Conservation (phyloP, 2,113 vertebrate genomes). For the Glaucomys volans region DNA sequence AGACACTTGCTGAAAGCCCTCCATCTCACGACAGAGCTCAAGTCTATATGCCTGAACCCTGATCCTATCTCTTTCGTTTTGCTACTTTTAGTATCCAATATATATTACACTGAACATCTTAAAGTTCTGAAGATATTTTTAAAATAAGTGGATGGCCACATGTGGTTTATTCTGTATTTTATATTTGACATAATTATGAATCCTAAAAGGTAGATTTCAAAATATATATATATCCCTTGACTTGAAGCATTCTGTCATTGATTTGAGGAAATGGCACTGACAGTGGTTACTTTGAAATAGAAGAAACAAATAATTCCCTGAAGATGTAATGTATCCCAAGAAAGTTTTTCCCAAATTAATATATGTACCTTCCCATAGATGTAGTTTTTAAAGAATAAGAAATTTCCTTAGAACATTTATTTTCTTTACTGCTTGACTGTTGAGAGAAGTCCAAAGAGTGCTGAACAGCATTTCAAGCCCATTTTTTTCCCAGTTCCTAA, state of each 20-base stretch:
- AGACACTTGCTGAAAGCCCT: neutral
- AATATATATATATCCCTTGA: neutral
- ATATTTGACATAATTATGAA: neutral
- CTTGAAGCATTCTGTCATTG: neutral
- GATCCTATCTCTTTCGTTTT: neutral
- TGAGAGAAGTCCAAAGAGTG: neutral
- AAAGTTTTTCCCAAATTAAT: neutral
- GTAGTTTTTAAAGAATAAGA: neutral
- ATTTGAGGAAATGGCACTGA: neutral
- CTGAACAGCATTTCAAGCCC: neutral
- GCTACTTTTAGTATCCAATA: neutral
- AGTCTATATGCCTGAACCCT: neutral
- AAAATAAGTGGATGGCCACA: neutral
- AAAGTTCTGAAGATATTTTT: neutral
- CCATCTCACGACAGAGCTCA: neutral
- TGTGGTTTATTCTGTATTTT: neutral
- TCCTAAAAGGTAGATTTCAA: neutral
- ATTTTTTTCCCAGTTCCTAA: neutral
- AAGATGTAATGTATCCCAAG: neutral
- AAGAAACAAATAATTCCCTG: neutral
- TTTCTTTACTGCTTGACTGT: neutral
- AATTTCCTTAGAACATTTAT: neutral
- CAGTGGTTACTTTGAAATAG: neutral
- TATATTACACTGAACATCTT: neutral
- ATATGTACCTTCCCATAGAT: neutral